A percentile compares a stretch with the other conserved stretches of the same genome.
These are phyloP conservation scores for Tenthredo notha DNA, from an alignment of 2,888 invertebrate genomes.

Conservation along the genomic window DNA sequence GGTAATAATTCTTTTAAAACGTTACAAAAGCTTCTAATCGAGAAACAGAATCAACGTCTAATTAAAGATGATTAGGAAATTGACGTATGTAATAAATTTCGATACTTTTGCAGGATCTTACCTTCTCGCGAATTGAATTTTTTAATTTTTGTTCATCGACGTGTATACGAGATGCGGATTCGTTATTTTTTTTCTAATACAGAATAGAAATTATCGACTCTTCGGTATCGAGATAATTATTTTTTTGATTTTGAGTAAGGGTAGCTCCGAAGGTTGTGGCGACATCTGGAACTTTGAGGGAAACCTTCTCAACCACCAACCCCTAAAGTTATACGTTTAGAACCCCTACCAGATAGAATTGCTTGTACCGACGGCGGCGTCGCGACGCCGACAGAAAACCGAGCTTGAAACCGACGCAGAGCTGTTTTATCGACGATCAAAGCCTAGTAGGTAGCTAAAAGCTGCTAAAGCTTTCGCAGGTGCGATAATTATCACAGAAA, in stretches of 20 bases:
- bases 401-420: slow-evolving; percentile 60
- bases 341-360: slow-evolving; percentile 62
- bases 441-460: not conserved
- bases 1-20: not conserved
- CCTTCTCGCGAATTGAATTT: not conserved
- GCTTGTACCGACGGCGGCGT: slow-evolving; percentile 55
- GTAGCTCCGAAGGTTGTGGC: slow-evolving; percentile 51
- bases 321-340: not conserved
- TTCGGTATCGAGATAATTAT: not conserved
- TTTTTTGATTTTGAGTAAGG: not conserved
- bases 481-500: not conserved
- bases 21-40: no score
- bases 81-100: not conserved
- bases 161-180: not conserved
- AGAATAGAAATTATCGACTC: not conserved
- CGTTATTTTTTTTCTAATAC: not conserved
- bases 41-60: not conserved
- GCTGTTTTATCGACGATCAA: slow-evolving; percentile 45
- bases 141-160: not conserved
- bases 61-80: not conserved
- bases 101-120: not conserved
- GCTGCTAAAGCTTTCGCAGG: not conserved
- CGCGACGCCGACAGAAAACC: slow-evolving; percentile 7
- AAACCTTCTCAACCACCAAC: slow-evolving; percentile 55
- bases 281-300: slow-evolving; percentile 61